Evolutionary conservation across 2,888 invertebrate genomes (phyloP).

Genomic region (Lasioglossum morio): DNA sequence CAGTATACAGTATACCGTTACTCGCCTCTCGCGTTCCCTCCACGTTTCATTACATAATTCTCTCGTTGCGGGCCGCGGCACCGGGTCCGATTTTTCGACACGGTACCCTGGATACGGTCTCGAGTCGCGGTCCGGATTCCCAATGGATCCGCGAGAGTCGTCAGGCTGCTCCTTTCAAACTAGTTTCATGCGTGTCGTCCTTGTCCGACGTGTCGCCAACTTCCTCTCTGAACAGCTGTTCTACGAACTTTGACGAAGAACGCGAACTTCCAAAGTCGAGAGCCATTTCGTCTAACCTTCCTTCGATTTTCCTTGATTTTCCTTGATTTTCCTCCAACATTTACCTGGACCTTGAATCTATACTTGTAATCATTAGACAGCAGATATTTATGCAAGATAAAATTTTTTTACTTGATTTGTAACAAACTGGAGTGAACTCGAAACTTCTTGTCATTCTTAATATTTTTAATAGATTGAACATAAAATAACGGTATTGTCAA

Average conservation of each 20-base stretch:
- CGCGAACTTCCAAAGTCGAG: not conserved
- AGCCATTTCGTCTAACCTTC: not conserved
- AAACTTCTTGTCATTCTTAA: no score
- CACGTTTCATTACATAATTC: conserved; percentile 36
- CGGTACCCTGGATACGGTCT: conserved; percentile 33
- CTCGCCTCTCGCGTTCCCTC: conserved; percentile 30
- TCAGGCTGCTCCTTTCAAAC: not conserved
- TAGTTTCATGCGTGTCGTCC: not conserved
- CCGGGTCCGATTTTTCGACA: conserved; percentile 45
- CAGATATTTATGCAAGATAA: no score
- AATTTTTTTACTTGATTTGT: no score
- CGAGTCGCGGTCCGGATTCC: conserved; percentile 25
- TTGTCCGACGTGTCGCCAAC: not conserved
- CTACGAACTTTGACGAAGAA: not conserved
- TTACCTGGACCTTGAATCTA: not conserved
- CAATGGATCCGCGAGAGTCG: not conserved
- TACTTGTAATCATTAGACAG: no score
- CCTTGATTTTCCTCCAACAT: not conserved
- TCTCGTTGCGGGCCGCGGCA: conserved; percentile 11
- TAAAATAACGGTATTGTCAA: no score
- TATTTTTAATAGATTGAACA: no score
- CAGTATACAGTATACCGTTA: conserved; percentile 64
- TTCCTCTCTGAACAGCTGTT: not conserved
- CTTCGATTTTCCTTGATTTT: not conserved
- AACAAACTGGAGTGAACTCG: no score